A percentile compares a stretch with the other conserved stretches of the same genome.
Conservation (phyloP, 2,113 vertebrate species). For the Zapornia atra region DNA sequence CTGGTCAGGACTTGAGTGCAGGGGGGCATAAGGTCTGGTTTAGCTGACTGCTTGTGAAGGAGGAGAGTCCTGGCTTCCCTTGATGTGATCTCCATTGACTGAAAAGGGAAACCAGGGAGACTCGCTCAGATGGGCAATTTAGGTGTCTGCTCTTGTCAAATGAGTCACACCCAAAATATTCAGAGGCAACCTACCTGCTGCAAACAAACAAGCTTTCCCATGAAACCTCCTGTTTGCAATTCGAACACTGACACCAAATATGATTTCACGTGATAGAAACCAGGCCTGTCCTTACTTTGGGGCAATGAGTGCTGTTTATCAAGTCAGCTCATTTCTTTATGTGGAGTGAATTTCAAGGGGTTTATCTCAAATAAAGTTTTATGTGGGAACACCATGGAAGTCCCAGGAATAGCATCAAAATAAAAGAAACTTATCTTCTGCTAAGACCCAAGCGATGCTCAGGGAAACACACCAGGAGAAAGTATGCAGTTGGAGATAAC, state of each 20-base stretch:
- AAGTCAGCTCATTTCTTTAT: neutral
- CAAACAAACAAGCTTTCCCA: conserved; percentile 24
- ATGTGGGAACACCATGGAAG: neutral
- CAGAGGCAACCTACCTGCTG: conserved; percentile 26
- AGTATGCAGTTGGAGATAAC: neutral
- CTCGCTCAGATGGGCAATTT: conserved; percentile 35
- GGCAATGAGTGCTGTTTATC: neutral
- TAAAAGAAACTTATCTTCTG: neutral
- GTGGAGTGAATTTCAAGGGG: neutral
- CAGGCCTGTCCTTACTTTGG: neutral
- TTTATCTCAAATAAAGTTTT: neutral
- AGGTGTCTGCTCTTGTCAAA: conserved; percentile 1
- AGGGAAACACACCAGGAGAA: neutral
- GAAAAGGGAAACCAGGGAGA: neutral
- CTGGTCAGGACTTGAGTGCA: neutral
- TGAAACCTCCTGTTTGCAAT: conserved; percentile 21
- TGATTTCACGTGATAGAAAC: conserved; percentile 47
- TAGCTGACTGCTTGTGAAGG: neutral
- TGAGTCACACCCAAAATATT: conserved; percentile 40
- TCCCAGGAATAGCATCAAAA: neutral
- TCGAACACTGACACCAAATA: neutral
- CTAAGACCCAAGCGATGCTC: neutral
- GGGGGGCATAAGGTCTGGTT: neutral
- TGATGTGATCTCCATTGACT: neutral
- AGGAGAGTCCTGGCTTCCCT: neutral